Conservation (phyloP, 2,797 vertebrate genomes). For the Graptemys geographica region DNA sequence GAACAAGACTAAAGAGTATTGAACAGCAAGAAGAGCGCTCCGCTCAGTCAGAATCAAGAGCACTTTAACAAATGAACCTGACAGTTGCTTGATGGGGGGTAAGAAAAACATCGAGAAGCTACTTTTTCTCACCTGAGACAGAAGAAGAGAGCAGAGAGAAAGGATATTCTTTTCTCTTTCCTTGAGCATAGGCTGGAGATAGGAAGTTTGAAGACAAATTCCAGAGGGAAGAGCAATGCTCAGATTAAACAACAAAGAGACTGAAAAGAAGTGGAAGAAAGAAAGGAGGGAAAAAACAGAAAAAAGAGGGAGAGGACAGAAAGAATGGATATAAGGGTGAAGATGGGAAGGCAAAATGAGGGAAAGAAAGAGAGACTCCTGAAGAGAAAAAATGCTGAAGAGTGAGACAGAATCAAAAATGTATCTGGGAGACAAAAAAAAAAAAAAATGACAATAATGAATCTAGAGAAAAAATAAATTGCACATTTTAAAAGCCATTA, state of each 20-base stretch:
- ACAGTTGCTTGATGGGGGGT: neutral
- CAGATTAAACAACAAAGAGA: constrained; percentile 47
- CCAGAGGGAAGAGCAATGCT: constrained; percentile 60
- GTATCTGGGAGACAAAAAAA: neutral
- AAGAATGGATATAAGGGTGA: neutral
- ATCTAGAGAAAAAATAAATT: neutral
- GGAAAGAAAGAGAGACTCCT: neutral
- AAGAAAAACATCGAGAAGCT: neutral
- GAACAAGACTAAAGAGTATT: neutral
- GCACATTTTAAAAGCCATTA: neutral
- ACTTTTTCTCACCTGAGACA: constrained; percentile 69
- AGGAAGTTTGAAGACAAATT: constrained; percentile 60
- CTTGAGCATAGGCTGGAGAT: constrained; percentile 42
- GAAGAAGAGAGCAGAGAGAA: constrained; percentile 49
- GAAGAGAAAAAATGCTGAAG: neutral
- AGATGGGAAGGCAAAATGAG: neutral
- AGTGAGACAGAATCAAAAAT: neutral
- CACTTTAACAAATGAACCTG: neutral
- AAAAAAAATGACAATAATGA: neutral
- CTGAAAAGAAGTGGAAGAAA: constrained; percentile 51
- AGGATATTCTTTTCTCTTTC: constrained; percentile 56
- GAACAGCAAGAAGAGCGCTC: neutral
- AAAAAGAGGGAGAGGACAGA: neutral
- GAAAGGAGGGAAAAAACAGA: neutral
- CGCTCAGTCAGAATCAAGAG: neutral